Evolutionary conservation across 2,797 vertebrate species (phyloP).

Genomic region (Sebastes matsubarae): DNA sequence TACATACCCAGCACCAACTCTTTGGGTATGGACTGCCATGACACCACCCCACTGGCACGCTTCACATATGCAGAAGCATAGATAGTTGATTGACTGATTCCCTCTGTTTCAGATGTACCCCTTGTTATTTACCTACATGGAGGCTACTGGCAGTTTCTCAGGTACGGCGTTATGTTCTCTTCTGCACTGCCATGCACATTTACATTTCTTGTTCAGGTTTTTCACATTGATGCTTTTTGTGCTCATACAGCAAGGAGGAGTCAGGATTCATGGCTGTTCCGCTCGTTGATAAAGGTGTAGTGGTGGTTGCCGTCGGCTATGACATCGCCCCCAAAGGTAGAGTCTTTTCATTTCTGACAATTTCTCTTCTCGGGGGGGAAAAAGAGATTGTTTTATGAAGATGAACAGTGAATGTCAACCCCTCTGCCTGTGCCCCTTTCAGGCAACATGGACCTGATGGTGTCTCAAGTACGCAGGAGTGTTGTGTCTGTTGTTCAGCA

Average conservation of each 20-base stretch:
- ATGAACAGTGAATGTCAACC: background rate
- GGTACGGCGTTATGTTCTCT: conserved; percentile 74
- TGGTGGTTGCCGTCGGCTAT: conserved; percentile 87
- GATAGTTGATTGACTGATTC: background rate
- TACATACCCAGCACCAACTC: conserved; percentile 84
- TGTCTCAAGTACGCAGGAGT: conserved; percentile 89
- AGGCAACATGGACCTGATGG: conserved; percentile 93
- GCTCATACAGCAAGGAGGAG: conserved; percentile 86
- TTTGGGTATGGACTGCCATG: conserved; percentile 65
- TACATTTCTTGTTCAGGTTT: background rate
- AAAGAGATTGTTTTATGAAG: background rate
- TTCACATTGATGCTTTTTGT: conserved; percentile 12
- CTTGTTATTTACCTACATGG: conserved; percentile 93
- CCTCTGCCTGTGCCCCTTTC: background rate
- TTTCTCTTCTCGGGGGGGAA: background rate
- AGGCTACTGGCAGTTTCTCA: conserved; percentile 95
- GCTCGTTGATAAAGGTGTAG: conserved; percentile 83
- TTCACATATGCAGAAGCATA: background rate
- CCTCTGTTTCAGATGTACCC: conserved; percentile 80
- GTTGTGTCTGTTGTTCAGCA: conserved; percentile 81
- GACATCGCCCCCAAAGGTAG: conserved; percentile 91
- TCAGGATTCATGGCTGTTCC: conserved; percentile 90
- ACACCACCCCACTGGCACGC: background rate
- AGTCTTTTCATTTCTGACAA: background rate
- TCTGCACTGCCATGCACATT: background rate